These are phyloP conservation scores for Arothron firmamentum DNA, from an alignment of 2,113 vertebrate genomes.

Conservation along the genomic window DNA sequence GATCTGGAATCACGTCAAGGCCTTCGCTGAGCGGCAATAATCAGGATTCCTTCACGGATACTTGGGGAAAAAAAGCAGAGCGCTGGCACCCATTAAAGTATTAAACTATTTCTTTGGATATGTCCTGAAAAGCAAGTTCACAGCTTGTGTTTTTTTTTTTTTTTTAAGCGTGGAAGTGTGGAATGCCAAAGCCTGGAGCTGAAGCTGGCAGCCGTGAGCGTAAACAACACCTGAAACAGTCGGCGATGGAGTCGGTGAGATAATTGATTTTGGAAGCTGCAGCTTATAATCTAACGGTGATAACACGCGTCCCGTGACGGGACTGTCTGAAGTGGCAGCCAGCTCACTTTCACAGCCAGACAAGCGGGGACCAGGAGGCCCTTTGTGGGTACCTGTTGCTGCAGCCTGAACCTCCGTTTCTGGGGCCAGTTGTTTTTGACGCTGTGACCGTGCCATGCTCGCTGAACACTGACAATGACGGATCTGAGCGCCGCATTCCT, in stretches of 20 bases:
- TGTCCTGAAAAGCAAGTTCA: conserved; percentile 9
- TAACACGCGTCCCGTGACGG: background rate
- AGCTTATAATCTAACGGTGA: no score
- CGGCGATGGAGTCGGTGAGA: background rate
- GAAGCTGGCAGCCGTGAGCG: conserved; percentile 2
- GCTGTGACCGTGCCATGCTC: conserved; percentile 60
- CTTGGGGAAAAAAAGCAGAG: conserved; percentile 2
- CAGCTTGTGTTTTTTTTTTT: conserved; percentile 10
- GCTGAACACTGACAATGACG: conserved; percentile 71
- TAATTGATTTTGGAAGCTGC: background rate
- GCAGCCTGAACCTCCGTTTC: conserved; percentile 68
- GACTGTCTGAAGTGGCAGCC: background rate
- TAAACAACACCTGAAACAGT: conserved; percentile 9
- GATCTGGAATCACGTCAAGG: background rate
- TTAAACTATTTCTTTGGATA: conserved; percentile 7
- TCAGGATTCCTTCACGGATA: conserved; percentile 1
- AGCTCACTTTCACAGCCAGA: conserved; percentile 30
- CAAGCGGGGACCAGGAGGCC: conserved; percentile 25
- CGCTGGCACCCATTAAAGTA: conserved; percentile 5
- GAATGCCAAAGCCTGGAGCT: conserved; percentile 12
- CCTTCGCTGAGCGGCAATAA: conserved; percentile 6
- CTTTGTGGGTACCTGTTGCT: conserved; percentile 66
- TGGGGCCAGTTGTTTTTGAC: conserved; percentile 66
- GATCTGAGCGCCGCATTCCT: conserved; percentile 70
- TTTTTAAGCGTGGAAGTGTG: conserved; percentile 4